phyloP scores from a whole-genome alignment of 2,797 vertebrate species.

The Sebastes paucispinis region DNA sequence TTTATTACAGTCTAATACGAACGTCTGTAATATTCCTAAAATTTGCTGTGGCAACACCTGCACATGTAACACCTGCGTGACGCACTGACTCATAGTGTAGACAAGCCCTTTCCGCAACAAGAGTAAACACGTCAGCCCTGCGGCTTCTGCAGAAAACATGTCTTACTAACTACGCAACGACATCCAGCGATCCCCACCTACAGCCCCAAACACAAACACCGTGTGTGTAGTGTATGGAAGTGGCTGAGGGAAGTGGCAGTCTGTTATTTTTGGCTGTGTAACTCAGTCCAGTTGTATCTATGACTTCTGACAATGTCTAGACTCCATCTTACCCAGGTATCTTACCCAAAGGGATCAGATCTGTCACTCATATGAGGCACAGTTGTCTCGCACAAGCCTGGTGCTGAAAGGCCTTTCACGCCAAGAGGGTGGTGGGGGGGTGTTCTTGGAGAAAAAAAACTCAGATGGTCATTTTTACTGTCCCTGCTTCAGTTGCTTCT shows the following conservation, averaged over 20 bases:
- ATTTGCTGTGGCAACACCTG: slow-evolving; percentile 11
- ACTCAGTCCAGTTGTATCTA: slow-evolving; percentile 34
- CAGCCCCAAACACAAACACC: neutral
- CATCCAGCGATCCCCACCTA: neutral
- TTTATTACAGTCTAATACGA: neutral
- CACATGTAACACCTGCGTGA: slow-evolving; percentile 44
- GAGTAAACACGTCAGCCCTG: slow-evolving; percentile 14
- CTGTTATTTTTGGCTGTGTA: slow-evolving; percentile 63
- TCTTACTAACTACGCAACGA: neutral
- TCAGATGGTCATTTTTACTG: neutral
- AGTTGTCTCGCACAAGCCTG: slow-evolving; percentile 18
- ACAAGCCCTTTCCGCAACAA: slow-evolving; percentile 16
- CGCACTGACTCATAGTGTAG: slow-evolving; percentile 40
- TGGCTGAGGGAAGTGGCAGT: slow-evolving; percentile 3
- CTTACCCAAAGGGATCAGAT: slow-evolving; percentile 45
- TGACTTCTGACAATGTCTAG: slow-evolving; percentile 58
- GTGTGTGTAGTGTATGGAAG: neutral
- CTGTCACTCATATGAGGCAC: slow-evolving; percentile 31
- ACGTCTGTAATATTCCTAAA: neutral
- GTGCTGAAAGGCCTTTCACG: slow-evolving; percentile 38
- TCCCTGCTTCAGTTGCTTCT: neutral
- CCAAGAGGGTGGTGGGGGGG: too few relatives aligned
- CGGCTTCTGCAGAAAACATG: slow-evolving; percentile 48
- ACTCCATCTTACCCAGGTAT: slow-evolving; percentile 39
- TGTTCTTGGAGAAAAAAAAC: neutral